Evolutionary conservation across 2,113 vertebrate genomes (phyloP), one percentile per base, ranked within the genome.

Genomic region (Verasper variegatus): DNA sequence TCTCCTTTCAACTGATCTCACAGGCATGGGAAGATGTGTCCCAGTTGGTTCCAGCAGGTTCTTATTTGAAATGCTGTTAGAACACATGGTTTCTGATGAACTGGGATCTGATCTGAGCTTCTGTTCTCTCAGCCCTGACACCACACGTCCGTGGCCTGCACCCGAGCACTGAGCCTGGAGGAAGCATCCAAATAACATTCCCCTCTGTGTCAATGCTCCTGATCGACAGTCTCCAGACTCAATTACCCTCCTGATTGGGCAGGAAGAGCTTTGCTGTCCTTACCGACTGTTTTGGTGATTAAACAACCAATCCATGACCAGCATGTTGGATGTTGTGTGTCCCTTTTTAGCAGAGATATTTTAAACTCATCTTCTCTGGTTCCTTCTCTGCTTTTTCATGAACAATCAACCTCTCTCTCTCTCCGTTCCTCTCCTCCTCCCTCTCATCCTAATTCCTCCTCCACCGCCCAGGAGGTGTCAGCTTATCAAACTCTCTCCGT

Each of bases 141-240:
- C 68, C 24, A 63, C 24, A 40, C 14, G 31, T 89, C 77, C 71
- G 75, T 89, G 81, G 81, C 89, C 58, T 82, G 67, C 52, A 63
- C 85, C 40, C 76, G 37, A 40, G 54, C 54, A 59, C 62, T 42
- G 74, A 64, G 79, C 65, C 81, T 64, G 65, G 27, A 85, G 77
- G 74, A 81, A 62, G 56, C 71, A 68, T 76, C 77, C n/a, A 37
- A 37, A 89, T 87, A 81, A 69, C 47, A 71, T 42, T 61, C 23
- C 42, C 42, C 57, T 78, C 71, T 80, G 73, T 35, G 35, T 35
- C 11, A 35, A 17, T 51, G 42, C 49, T 40, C 58, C 55, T 75
- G 75, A 80, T 63, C 11, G 42, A 45, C 71, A 14, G 59, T 64
- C 12, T 83, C 86, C 78, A 76, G 80, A 80, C 84, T 73, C 57